phyloP scores from a whole-genome alignment of 2,888 invertebrate species.

The Cerastoderma edule region DNA sequence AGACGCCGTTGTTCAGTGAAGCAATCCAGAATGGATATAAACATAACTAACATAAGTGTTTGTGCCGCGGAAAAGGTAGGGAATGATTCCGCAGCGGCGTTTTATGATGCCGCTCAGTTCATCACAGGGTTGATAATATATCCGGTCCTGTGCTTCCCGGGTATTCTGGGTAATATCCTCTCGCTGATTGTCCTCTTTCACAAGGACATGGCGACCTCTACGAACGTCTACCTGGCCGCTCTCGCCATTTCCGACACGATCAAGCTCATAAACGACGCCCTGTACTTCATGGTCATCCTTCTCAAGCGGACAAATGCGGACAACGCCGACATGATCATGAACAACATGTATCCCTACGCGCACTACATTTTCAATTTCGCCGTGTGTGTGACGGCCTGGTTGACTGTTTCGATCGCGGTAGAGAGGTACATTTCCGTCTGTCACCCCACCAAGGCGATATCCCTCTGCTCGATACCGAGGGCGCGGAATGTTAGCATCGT shows the following conservation, averaged over 20 bases:
- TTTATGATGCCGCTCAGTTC: slow-evolving; percentile 71
- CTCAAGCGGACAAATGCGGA: slow-evolving; percentile 65
- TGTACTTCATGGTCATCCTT: slow-evolving; percentile 77
- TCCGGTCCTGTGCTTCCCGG: slow-evolving; percentile 75
- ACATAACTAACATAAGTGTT: slow-evolving; percentile 25
- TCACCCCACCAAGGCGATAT: slow-evolving; percentile 72
- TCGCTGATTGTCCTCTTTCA: slow-evolving; percentile 75
- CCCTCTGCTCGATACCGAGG: slow-evolving; percentile 72
- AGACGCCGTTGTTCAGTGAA: too few species aligned
- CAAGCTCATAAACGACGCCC: slow-evolving; percentile 77
- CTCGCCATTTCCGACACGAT: slow-evolving; percentile 78
- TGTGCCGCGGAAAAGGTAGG: slow-evolving; percentile 27
- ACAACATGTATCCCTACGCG: slow-evolving; percentile 78
- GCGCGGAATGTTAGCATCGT: slow-evolving; percentile 74
- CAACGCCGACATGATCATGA: slow-evolving; percentile 67
- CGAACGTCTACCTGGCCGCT: slow-evolving; percentile 77
- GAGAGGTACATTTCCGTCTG: slow-evolving; percentile 80
- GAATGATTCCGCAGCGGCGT: slow-evolving; percentile 50
- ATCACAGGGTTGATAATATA: slow-evolving; percentile 78
- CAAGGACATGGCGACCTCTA: slow-evolving; percentile 78
- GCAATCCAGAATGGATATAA: slow-evolving; percentile 30
- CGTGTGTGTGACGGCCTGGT: slow-evolving; percentile 77
- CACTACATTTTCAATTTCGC: slow-evolving; percentile 79
- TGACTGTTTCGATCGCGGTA: slow-evolving; percentile 80
- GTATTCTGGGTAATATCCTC: slow-evolving; percentile 75